These are phyloP conservation scores for Apeltes quadracus DNA, from an alignment of 2,113 vertebrate genomes.

Conservation along the genomic window DNA sequence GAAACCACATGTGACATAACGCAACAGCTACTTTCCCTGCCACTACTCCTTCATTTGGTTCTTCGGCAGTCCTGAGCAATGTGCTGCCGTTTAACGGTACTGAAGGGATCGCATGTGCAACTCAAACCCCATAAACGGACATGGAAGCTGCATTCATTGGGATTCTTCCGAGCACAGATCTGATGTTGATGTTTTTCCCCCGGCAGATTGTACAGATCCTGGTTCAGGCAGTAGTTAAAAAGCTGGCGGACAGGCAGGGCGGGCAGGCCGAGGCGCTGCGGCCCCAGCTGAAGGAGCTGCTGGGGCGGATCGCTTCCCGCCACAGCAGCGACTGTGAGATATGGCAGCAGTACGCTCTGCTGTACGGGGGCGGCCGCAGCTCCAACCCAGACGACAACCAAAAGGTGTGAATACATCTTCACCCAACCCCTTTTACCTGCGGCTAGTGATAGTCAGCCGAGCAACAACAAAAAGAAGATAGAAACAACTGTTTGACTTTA, in stretches of 20 bases:
- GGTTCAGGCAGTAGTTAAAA: slow-evolving; percentile 84
- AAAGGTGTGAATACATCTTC: too few relatives aligned
- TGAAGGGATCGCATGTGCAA: not conserved
- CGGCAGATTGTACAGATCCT: slow-evolving; percentile 89
- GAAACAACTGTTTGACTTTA: not conserved
- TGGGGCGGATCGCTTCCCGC: slow-evolving; percentile 90
- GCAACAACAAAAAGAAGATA: not conserved
- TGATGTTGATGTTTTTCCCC: not conserved
- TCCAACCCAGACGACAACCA: slow-evolving; percentile 84
- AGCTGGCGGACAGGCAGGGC: slow-evolving; percentile 82
- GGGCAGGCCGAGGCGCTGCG: slow-evolving; percentile 71
- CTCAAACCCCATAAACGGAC: not conserved
- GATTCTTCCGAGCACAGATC: not conserved
- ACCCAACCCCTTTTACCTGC: not conserved
- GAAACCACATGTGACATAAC: not conserved
- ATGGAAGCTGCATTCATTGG: not conserved
- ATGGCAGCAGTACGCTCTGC: slow-evolving; percentile 89
- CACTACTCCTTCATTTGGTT: not conserved
- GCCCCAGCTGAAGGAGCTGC: slow-evolving; percentile 86
- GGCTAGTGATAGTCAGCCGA: not conserved
- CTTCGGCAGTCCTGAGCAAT: not conserved
- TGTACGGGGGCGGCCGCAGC: slow-evolving; percentile 86
- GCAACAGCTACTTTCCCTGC: not conserved
- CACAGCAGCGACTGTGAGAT: slow-evolving; percentile 86
- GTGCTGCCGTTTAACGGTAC: not conserved